Conservation (phyloP, 2,797 vertebrate genomes). For the Labroides dimidiatus region DNA sequence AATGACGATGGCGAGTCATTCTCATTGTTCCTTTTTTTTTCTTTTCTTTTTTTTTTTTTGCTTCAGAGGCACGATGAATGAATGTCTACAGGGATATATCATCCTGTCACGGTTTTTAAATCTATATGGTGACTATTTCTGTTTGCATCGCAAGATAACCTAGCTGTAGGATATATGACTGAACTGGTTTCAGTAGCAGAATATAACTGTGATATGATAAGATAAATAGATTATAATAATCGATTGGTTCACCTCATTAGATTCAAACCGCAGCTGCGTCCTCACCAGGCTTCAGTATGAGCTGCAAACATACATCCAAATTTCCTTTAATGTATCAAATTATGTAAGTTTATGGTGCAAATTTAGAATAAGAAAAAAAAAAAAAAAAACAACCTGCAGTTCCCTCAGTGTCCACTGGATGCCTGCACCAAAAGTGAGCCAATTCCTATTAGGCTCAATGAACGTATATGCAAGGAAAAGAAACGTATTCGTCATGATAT, state of each 20-base stretch:
- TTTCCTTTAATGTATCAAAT: too few relatives aligned
- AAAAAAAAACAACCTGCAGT: neutral
- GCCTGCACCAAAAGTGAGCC: too few relatives aligned
- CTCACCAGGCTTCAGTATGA: slow-evolving; percentile 27
- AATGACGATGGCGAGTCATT: slow-evolving; percentile 26
- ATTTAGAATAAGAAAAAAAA: too few relatives aligned
- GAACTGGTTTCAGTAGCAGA: slow-evolving; percentile 36
- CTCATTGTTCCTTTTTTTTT: slow-evolving; percentile 20
- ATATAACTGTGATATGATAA: slow-evolving; percentile 43
- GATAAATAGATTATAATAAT: slow-evolving; percentile 46
- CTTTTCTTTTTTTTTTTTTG: slow-evolving; percentile 23
- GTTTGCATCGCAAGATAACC: slow-evolving; percentile 18
- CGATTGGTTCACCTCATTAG: slow-evolving; percentile 46
- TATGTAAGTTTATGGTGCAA: too few relatives aligned
- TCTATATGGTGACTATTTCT: slow-evolving; percentile 20
- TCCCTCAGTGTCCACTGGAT: neutral
- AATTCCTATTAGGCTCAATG: too few relatives aligned
- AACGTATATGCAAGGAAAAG: too few relatives aligned
- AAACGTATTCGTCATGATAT: too few relatives aligned
- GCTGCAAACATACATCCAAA: neutral
- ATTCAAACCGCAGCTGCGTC: slow-evolving; percentile 7
- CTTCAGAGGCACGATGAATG: slow-evolving; percentile 70
- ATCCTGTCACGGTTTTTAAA: neutral
- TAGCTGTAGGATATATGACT: slow-evolving; percentile 18
- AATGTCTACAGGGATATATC: slow-evolving; percentile 51